These are phyloP conservation scores for Carpatolechia fugitivella DNA, from an alignment of 2,888 invertebrate genomes.

Conservation along the genomic window DNA sequence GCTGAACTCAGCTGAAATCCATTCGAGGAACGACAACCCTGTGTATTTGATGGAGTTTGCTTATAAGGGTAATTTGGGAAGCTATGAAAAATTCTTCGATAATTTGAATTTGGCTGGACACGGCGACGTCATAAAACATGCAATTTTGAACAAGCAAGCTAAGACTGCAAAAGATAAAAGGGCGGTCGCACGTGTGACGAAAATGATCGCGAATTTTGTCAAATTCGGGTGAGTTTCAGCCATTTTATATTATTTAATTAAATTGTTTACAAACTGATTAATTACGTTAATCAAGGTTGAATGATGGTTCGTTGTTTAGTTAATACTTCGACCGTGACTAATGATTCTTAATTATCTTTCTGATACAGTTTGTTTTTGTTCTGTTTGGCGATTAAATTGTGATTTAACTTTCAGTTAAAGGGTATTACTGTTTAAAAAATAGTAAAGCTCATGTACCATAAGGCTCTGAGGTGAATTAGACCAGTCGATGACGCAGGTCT, in stretches of 20 bases:
- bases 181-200: conserved; percentile 30
- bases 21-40: conserved; percentile 25
- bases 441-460: too few relatives aligned
- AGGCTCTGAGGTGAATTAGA: too few relatives aligned
- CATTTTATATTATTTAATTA: too few relatives aligned
- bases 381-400: too few relatives aligned
- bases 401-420: too few relatives aligned
- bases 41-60: conserved; percentile 42
- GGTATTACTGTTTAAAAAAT: too few relatives aligned
- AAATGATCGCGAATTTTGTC: conserved; percentile 34
- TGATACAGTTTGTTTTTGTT: too few relatives aligned
- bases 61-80: conserved; percentile 34
- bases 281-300: background rate
- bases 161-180: conserved; percentile 24
- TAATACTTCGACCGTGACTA: too few relatives aligned
- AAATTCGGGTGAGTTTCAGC: conserved; percentile 36
- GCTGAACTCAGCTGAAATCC: conserved; percentile 30
- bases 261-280: background rate
- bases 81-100: conserved; percentile 28
- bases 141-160: conserved; percentile 27
- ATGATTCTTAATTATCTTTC: too few relatives aligned
- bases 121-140: conserved; percentile 34
- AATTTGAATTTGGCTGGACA: conserved; percentile 33
- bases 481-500: too few relatives aligned
- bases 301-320: background rate